Conservation (phyloP, 2,888 invertebrate species). For the Brachyopa scutellaris region DNA sequence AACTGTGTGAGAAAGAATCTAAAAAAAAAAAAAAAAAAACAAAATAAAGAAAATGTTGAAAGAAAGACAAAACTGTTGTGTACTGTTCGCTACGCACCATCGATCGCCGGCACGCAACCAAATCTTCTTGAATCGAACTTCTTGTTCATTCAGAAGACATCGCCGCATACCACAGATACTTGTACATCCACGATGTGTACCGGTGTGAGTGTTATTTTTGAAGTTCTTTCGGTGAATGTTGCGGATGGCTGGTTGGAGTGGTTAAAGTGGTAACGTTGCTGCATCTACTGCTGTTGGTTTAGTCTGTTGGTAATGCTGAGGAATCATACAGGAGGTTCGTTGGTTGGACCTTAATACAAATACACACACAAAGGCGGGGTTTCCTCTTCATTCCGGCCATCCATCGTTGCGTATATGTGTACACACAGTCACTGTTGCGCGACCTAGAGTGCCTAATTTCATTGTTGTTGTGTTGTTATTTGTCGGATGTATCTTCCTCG, state of each 20-base stretch:
- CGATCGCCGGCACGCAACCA: conserved; percentile 67
- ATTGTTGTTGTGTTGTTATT: conserved; percentile 65
- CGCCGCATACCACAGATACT: background rate
- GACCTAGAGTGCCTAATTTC: conserved; percentile 70
- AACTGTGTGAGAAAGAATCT: conserved; percentile 35
- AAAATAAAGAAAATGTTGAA: conserved; percentile 5
- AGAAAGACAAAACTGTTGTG: no score
- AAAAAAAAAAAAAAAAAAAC: background rate
- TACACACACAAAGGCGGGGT: conserved; percentile 1
- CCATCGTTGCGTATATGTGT: conserved; percentile 1
- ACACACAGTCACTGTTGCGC: conserved; percentile 56
- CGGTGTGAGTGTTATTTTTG: conserved; percentile 38
- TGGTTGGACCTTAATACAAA: conserved; percentile 24
- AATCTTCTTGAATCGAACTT: conserved; percentile 46
- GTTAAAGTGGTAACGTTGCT: background rate
- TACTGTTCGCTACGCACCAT: conserved; percentile 68
- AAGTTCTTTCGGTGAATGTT: conserved; percentile 51
- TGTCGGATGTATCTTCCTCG: conserved; percentile 73
- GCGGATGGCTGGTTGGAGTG: conserved; percentile 47
- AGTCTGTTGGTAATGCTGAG: conserved; percentile 41
- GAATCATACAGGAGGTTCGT: conserved; percentile 39
- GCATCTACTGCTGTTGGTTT: background rate
- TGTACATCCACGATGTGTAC: background rate
- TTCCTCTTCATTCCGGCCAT: conserved; percentile 34
- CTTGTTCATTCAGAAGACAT: conserved; percentile 53